phyloP scores from a whole-genome alignment of 2,797 vertebrate genomes.

The Ctenosaura bakeri region DNA sequence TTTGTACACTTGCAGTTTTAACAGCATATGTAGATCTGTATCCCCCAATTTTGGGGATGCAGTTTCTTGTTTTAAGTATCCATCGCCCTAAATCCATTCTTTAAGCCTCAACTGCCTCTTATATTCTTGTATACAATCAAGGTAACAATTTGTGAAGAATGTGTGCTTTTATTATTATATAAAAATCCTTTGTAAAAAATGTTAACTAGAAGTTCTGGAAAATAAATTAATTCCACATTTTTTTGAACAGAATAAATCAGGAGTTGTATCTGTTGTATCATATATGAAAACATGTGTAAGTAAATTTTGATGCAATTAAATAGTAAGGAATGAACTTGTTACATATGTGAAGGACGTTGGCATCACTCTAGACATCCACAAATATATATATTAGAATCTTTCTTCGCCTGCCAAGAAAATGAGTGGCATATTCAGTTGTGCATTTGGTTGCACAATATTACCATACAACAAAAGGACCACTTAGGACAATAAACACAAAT shows the following conservation, averaged over 20 bases:
- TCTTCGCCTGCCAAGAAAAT: neutral
- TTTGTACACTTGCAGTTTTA: neutral
- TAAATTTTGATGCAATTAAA: neutral
- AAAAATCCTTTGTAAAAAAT: neutral
- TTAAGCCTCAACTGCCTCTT: conserved; percentile 21
- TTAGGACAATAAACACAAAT: no score
- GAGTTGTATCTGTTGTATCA: neutral
- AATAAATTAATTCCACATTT: conserved; percentile 34
- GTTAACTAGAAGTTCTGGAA: conserved; percentile 29
- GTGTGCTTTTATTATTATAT: conserved; percentile 33
- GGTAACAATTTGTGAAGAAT: conserved; percentile 37
- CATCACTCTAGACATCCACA: neutral
- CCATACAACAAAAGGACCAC: no score
- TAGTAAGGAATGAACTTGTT: neutral
- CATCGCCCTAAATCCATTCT: neutral
- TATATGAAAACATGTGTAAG: neutral
- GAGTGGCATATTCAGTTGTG: no score
- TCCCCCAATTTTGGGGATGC: neutral
- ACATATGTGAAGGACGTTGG: neutral
- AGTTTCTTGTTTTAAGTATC: neutral
- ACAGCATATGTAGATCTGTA: conserved; percentile 2
- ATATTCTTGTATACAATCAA: neutral
- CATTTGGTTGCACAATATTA: no score
- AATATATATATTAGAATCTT: neutral
- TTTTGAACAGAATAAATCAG: neutral